phyloP scores from a whole-genome alignment of 92 coral and sea anemone species.

The Porites divaricata region DNA sequence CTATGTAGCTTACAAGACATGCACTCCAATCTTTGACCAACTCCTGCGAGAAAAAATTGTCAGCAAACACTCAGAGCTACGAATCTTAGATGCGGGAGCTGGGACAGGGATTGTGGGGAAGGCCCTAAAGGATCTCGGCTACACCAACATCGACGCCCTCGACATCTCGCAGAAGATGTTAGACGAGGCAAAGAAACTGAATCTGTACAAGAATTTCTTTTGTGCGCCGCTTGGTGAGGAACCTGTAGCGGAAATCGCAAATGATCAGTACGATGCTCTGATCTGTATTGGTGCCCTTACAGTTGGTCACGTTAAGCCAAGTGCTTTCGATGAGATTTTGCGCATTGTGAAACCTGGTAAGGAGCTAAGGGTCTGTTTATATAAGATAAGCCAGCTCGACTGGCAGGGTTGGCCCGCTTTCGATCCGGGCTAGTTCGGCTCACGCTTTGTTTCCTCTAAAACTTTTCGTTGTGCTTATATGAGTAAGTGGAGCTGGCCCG shows the following conservation, averaged over 20 bases:
- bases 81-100: conserved; percentile 71
- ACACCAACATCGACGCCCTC: conserved; percentile 53
- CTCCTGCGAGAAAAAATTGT: conserved; percentile 8
- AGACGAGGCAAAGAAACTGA: conserved; percentile 48
- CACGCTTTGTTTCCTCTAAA: too few relatives aligned
- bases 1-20: conserved; percentile 56
- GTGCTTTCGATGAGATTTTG: conserved; percentile 54
- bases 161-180: conserved; percentile 63
- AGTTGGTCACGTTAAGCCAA: conserved; percentile 50
- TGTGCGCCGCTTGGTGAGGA: conserved; percentile 50
- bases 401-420: too few relatives aligned
- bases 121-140: conserved; percentile 35
- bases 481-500: too few relatives aligned
- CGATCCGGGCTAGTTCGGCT: too few relatives aligned
- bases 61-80: background rate
- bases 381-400: too few relatives aligned
- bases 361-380: background rate
- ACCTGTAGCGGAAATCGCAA: conserved; percentile 17
- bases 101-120: conserved; percentile 71
- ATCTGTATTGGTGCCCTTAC: conserved; percentile 53
- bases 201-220: conserved; percentile 44
- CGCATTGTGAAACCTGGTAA: conserved; percentile 56
- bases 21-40: conserved; percentile 53
- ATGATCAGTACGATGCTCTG: conserved; percentile 42
- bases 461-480: too few relatives aligned